Conservation (phyloP, 2,113 vertebrate species). For the Phalacrocorax pelagicus region DNA sequence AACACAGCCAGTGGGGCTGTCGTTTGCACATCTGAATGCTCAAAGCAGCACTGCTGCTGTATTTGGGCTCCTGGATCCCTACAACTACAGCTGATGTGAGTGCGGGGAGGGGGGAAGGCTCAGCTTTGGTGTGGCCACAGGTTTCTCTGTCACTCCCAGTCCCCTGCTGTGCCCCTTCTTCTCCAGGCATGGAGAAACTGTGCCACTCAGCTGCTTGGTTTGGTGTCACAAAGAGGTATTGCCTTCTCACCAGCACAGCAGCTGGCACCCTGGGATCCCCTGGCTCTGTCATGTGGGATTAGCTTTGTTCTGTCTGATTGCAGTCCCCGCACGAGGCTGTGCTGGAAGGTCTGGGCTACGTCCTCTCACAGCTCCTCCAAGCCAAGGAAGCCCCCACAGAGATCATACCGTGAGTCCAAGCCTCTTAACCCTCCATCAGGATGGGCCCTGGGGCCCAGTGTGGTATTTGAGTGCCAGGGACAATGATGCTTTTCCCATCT, state of each 20-base stretch:
- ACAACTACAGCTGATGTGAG: background rate
- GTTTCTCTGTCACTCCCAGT: background rate
- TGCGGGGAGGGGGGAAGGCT: background rate
- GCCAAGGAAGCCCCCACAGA: slow-evolving; percentile 80
- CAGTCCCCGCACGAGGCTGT: slow-evolving; percentile 86
- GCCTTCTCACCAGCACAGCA: background rate
- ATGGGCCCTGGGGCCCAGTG: background rate
- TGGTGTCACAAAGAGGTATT: background rate
- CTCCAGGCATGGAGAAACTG: background rate
- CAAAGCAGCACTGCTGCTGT: background rate
- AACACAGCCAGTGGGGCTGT: background rate
- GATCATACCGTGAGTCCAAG: slow-evolving; percentile 84
- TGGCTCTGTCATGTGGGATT: background rate
- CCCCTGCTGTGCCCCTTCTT: background rate
- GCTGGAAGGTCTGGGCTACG: slow-evolving; percentile 89
- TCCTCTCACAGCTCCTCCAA: slow-evolving; percentile 93
- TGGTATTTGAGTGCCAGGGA: background rate
- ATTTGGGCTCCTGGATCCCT: background rate
- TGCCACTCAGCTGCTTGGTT: rapidly evolving
- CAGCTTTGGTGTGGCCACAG: background rate
- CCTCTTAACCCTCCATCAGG: background rate
- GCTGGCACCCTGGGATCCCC: background rate
- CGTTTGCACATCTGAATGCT: background rate
- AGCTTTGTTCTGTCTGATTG: slow-evolving; percentile 56
- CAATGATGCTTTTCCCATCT: rapidly evolving